Percentiles rank a stretch among this genome's conserved stretches.
These are phyloP conservation scores for Chromobotia macracanthus DNA, from an alignment of 2,797 vertebrate genomes.

Conservation along the genomic window DNA sequence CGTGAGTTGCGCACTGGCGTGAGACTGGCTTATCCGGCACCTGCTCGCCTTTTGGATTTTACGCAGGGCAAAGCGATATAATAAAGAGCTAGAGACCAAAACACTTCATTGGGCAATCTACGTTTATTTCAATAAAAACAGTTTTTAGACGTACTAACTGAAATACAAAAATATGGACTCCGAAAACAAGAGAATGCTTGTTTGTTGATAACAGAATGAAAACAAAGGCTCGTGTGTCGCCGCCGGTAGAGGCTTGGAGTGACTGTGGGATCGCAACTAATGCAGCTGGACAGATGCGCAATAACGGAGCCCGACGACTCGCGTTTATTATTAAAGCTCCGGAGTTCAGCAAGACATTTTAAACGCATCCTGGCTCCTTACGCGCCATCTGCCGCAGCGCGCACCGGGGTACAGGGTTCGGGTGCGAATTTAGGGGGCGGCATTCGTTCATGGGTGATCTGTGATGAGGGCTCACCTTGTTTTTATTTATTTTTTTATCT, in stretches of 20 bases:
- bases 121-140: constrained; percentile 65
- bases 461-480: constrained; percentile 37
- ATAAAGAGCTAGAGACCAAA: constrained; percentile 35
- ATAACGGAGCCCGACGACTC: constrained; percentile 27
- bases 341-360: constrained; percentile 40
- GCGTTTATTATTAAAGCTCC: constrained; percentile 45
- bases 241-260: constrained; percentile 10
- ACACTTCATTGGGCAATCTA: constrained; percentile 60
- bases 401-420: constrained; percentile 15
- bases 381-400: constrained; percentile 48
- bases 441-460: constrained; percentile 4
- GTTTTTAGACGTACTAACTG: constrained; percentile 54
- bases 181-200: constrained; percentile 59
- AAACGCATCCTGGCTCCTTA: constrained; percentile 26
- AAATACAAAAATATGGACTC: constrained; percentile 68
- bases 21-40: constrained; percentile 20
- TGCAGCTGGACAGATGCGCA: constrained; percentile 49
- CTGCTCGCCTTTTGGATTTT: constrained; percentile 15
- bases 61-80: constrained; percentile 12
- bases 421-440: constrained; percentile 37
- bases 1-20: not conserved
- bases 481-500: not conserved
- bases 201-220: constrained; percentile 53
- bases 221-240: constrained; percentile 51
- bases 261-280: constrained; percentile 7